Conservation (phyloP, 2,113 vertebrate species). For the Zeus faber region DNA sequence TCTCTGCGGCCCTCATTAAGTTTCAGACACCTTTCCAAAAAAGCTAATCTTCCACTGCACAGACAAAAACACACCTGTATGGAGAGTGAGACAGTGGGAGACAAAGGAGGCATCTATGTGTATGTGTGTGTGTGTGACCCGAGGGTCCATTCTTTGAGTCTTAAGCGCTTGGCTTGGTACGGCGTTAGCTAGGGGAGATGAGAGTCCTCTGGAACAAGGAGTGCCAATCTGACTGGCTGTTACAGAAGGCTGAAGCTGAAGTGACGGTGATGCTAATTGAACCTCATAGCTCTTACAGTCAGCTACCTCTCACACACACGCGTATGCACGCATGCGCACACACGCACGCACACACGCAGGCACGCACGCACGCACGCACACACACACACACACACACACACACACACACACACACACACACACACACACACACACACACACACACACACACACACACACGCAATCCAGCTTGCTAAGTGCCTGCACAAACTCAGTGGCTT, state of each 20-base stretch:
- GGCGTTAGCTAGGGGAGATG: constrained; percentile 24
- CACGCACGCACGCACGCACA: background rate
- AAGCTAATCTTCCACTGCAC: constrained; percentile 22
- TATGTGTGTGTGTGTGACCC: constrained; percentile 27
- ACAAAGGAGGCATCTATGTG: background rate
- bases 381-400: background rate
- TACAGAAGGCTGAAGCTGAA: constrained; percentile 24
- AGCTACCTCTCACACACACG: background rate
- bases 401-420: background rate
- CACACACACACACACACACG: background rate
- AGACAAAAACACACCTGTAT: constrained; percentile 2
- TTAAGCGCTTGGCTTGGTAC: constrained; percentile 30
- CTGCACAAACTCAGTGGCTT: background rate
- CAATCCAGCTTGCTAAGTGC: background rate
- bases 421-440: background rate
- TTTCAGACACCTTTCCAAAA: constrained; percentile 38
- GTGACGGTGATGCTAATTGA: constrained; percentile 38
- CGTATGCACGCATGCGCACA: background rate
- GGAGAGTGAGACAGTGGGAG: constrained; percentile 4
- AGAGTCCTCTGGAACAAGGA: constrained; percentile 50
- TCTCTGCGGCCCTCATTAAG: constrained; percentile 35
- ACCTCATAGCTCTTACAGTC: constrained; percentile 20
- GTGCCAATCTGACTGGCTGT: background rate
- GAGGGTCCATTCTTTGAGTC: constrained; percentile 41
- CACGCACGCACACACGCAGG: background rate